Evolutionary conservation across 2,113 vertebrate genomes (phyloP), one percentile per base, ranked within the genome.

Genomic region (Caloenas nicobarica): DNA sequence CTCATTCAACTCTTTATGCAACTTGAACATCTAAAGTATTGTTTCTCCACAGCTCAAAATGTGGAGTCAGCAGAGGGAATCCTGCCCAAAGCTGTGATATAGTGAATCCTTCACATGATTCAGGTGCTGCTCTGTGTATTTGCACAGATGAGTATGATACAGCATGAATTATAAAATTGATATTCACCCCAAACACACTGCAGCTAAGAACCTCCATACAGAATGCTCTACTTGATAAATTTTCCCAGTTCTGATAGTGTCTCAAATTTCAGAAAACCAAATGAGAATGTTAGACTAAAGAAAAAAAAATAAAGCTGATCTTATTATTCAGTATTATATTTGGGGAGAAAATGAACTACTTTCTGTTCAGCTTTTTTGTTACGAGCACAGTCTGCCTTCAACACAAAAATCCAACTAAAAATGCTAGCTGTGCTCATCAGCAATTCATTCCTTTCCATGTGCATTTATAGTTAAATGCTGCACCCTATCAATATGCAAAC

Each of bases 401-500:
- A 78, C 10, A 82, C 56, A 89, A 85, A 93, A 93, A 68, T 48
- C 78, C 51, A 66, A 83, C 46, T 77, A 53, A 77, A 89, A 94
- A 77, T 15, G 29, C 44, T 73, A 77, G 54, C 28, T 92, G 53
- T 36, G 64, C 90, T 83, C 50, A 80, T 85, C 74, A 69, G 58
- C 69, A 88, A 81, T 88, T 73, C 40, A 80, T 54, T 73, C 54
- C 24, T 80, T 85, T 88, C 76, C 23, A 83, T 25, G 11, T 34
- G 36, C 11, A 33, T 31, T 79, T 76, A 57, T 31, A 89, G 40
- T 81, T 87, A 94, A 91, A 90, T 76, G 62, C 51, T 23, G 7
- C 53, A 91, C 16, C 51, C 58, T 86, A 72, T 33, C 92, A 76
- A 72, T 85, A 93, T 57, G 85, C 89, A 91, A 89, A 88, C 51